phyloP scores from a whole-genome alignment of 2,888 invertebrate genomes.

The Drosophila rubida region DNA sequence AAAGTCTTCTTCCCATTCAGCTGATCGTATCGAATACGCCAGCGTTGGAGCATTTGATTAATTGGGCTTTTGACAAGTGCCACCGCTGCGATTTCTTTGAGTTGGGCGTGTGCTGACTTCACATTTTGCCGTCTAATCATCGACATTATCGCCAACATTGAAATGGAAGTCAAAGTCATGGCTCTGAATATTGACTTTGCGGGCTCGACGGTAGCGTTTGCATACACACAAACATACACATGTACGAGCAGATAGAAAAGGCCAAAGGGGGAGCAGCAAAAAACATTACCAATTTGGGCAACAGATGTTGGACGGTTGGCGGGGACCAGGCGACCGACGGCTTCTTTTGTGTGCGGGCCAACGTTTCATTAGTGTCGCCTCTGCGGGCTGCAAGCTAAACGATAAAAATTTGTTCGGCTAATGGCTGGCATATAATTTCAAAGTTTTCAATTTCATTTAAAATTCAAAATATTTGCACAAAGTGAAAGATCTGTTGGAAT shows the following conservation, averaged over 20 bases:
- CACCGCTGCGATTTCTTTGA: conserved; percentile 55
- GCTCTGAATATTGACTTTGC: conserved; percentile 34
- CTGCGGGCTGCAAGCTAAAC: conserved; percentile 35
- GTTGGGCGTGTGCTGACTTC: conserved; percentile 64
- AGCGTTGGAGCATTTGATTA: conserved; percentile 56
- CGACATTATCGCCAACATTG: conserved; percentile 74
- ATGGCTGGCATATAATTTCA: conserved; percentile 18
- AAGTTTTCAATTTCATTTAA: conserved; percentile 24
- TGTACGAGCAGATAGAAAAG: conserved; percentile 8
- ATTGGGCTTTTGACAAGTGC: conserved; percentile 71
- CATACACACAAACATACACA: background rate
- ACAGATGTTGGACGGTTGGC: conserved; percentile 4
- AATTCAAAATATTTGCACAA: conserved; percentile 46
- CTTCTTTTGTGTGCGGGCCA: conserved; percentile 32
- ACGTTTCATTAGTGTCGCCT: conserved; percentile 29
- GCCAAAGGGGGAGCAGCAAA: conserved; percentile 10
- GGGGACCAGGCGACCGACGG: background rate
- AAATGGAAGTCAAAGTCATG: conserved; percentile 69
- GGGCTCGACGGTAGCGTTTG: conserved; percentile 56
- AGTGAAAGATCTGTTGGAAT: conserved; percentile 45
- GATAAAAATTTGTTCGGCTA: conserved; percentile 9
- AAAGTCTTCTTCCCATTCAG: conserved; percentile 43
- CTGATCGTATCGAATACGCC: background rate
- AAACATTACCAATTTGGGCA: conserved; percentile 40
- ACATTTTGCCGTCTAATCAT: conserved; percentile 72